Evolutionary conservation across 2,888 invertebrate genomes (phyloP).

Genomic region (Glyphotaelius pellucidus): DNA sequence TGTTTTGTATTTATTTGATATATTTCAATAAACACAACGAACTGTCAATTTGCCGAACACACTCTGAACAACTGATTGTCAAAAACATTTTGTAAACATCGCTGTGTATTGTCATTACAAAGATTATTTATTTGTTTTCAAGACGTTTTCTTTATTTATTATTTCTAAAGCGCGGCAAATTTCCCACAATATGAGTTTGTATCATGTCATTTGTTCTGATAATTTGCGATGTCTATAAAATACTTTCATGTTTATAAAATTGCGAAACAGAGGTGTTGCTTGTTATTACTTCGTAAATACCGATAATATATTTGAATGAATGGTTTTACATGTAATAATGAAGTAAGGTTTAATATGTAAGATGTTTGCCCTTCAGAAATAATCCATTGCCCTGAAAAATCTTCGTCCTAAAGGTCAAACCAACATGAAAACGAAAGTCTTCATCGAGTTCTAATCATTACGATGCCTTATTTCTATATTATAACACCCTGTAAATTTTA

Average conservation of each 20-base stretch:
- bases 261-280: background rate
- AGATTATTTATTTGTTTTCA: conserved; percentile 1
- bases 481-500: background rate
- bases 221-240: background rate
- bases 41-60: conserved; percentile 48
- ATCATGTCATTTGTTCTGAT: background rate
- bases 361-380: background rate
- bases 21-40: conserved; percentile 31
- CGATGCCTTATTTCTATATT: background rate
- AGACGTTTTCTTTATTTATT: background rate
- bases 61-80: conserved; percentile 44
- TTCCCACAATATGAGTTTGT: background rate
- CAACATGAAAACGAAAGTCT: background rate
- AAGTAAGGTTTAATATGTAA: background rate
- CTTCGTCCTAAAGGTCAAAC: background rate
- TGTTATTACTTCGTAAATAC: background rate
- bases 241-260: conserved; percentile 4
- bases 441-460: background rate
- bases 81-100: conserved; percentile 50
- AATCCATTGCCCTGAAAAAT: background rate
- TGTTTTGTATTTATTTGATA: conserved; percentile 7
- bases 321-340: background rate
- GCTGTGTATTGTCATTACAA: conserved; percentile 19
- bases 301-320: background rate
- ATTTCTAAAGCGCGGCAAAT: background rate